Evolutionary conservation across 2,113 vertebrate genomes (phyloP).

Genomic region (Mesoclemmys tuberculata): DNA sequence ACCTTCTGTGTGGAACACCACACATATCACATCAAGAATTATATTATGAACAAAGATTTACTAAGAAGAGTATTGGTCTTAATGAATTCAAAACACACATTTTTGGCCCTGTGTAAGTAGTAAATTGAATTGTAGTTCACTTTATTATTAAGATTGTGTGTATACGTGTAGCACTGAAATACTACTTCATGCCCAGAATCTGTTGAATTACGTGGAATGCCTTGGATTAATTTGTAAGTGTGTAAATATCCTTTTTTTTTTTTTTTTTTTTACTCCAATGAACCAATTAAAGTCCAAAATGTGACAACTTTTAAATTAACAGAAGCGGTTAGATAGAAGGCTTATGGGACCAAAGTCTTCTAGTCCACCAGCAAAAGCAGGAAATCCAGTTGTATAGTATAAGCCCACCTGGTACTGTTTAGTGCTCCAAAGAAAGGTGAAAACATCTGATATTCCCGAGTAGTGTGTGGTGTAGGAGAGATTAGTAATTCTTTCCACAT

Average conservation of each 20-base stretch:
- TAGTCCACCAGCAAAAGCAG: neutral
- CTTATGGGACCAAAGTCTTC: neutral
- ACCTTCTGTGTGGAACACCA: slow-evolving; percentile 98
- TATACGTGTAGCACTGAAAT: neutral
- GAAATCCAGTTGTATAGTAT: neutral
- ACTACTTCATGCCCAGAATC: neutral
- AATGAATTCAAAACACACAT: slow-evolving; percentile 99
- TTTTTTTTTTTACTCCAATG: neutral
- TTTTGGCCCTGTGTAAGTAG: slow-evolving; percentile 96
- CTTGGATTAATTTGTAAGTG: rapidly evolving
- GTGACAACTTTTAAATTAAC: neutral
- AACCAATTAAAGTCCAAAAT: neutral
- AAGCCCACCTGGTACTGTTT: neutral
- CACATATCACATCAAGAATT: slow-evolving; percentile 98
- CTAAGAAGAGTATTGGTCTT: slow-evolving; percentile 95
- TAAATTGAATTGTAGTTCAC: neutral
- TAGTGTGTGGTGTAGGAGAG: neutral
- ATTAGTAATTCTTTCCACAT: neutral
- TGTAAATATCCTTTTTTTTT: neutral
- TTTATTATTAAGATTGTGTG: neutral
- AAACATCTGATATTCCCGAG: neutral
- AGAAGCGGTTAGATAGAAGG: neutral
- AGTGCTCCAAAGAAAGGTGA: neutral
- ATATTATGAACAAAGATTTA: slow-evolving; percentile 99
- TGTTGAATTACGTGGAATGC: rapidly evolving